Percentiles rank a stretch among this genome's conserved stretches.
phyloP scores from a whole-genome alignment of 2,888 invertebrate genomes.

The Lepidocyrtoides sp. region DNA sequence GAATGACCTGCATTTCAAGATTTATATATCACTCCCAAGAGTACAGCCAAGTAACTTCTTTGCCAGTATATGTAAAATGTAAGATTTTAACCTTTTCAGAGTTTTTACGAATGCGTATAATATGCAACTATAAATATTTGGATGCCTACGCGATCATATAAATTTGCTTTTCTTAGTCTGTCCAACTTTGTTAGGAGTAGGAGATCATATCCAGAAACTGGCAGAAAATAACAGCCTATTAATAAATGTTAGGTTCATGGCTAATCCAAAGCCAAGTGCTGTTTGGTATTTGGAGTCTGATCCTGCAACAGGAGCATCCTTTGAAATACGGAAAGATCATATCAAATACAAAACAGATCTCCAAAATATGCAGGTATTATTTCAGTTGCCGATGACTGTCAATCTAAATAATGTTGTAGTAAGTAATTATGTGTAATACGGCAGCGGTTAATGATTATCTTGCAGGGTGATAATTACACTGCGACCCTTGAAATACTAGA shows the following conservation, averaged over 20 bases:
- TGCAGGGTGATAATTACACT: conserved; percentile 41
- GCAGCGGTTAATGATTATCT: neutral
- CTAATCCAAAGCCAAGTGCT: conserved; percentile 30
- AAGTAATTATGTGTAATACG: neutral
- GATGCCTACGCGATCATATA: neutral
- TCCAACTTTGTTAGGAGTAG: neutral
- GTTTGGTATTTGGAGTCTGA: conserved; percentile 15
- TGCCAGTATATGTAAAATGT: conserved; percentile 56
- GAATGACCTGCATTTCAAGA: conserved; percentile 1
- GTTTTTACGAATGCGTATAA: neutral
- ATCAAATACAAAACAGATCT: conserved; percentile 26
- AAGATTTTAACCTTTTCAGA: neutral
- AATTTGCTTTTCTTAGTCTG: neutral
- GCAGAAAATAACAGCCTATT: conserved; percentile 14
- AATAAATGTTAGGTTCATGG: neutral
- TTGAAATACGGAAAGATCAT: conserved; percentile 30
- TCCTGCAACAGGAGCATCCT: conserved; percentile 12
- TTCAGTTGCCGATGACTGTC: neutral
- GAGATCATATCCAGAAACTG: neutral
- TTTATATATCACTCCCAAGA: neutral
- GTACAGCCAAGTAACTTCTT: neutral
- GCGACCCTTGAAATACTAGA: conserved; percentile 46
- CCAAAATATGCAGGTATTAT: conserved; percentile 1
- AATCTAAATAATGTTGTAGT: neutral
- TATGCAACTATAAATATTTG: neutral